Evolutionary conservation across 2,888 invertebrate species (phyloP).

Genomic region (Agonopterix arenella): DNA sequence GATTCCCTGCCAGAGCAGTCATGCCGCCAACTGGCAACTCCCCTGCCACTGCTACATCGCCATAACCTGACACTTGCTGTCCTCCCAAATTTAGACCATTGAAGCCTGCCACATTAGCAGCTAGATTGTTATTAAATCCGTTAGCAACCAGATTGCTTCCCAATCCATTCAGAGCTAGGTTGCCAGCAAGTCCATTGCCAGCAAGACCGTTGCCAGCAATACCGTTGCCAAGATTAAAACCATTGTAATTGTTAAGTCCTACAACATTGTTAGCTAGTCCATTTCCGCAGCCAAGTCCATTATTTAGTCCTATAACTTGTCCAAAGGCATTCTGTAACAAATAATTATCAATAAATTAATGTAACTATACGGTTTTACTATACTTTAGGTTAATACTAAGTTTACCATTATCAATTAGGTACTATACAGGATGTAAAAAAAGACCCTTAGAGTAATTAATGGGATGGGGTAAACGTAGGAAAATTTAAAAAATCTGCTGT

Average conservation of each 20-base stretch:
- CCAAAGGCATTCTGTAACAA: slow-evolving; percentile 23
- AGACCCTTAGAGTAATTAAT: no score
- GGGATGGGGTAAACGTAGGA: no score
- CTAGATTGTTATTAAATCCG: not conserved
- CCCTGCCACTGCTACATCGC: slow-evolving; percentile 44
- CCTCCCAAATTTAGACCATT: slow-evolving; percentile 10
- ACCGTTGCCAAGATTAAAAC: slow-evolving; percentile 11
- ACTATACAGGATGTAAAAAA: no score
- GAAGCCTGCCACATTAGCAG: slow-evolving; percentile 3
- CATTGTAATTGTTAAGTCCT: slow-evolving; percentile 7
- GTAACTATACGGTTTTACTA: no score
- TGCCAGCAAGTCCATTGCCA: slow-evolving; percentile 6
- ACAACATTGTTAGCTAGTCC: slow-evolving; percentile 3
- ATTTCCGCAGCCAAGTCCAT: not conserved
- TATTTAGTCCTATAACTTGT: slow-evolving; percentile 15
- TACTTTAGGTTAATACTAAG: no score
- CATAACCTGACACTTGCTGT: slow-evolving; percentile 23
- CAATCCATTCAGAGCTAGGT: not conserved
- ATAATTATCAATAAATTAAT: slow-evolving; percentile 1
- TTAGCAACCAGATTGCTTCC: slow-evolving; percentile 11
- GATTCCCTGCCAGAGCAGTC: slow-evolving; percentile 47
- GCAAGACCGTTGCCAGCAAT: slow-evolving; percentile 12
- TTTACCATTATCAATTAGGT: no score
- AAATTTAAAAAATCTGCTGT: not conserved
- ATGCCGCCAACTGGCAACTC: slow-evolving; percentile 51